These are phyloP conservation scores for Sanderia malayensis DNA, from an alignment of 30 jellyfish, hydroid and myxozoan species.

Conservation along the genomic window DNA sequence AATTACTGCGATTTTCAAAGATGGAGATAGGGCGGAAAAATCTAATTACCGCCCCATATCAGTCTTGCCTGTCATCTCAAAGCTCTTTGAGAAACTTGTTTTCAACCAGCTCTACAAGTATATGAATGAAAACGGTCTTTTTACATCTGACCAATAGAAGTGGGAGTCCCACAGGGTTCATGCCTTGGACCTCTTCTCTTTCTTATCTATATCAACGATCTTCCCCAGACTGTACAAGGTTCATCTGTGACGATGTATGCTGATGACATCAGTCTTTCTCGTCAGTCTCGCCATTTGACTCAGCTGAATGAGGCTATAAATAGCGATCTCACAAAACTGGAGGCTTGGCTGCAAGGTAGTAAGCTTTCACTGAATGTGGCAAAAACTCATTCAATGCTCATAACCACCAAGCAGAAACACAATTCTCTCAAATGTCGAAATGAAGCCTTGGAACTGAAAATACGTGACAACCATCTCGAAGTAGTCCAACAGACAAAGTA, in stretches of 20 bases:
- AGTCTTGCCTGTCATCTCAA: constrained; percentile 41
- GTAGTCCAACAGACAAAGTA: constrained; percentile 10
- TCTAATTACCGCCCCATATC: constrained; percentile 41
- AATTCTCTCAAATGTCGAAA: neutral
- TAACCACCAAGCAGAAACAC: constrained; percentile 24
- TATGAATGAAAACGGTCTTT: constrained; percentile 12
- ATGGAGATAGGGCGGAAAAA: constrained; percentile 42
- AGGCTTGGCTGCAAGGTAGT: constrained; percentile 36
- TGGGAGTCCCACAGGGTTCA: neutral
- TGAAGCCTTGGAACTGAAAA: constrained; percentile 5
- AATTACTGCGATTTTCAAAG: constrained; percentile 41
- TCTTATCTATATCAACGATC: neutral
- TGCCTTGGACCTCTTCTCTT: neutral
- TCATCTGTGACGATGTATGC: constrained; percentile 5
- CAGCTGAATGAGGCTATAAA: constrained; percentile 43
- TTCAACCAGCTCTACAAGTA: constrained; percentile 33
- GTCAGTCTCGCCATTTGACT: constrained; percentile 8
- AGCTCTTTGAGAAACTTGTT: constrained; percentile 38
- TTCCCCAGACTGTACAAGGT: constrained; percentile 1
- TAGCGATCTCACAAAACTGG: constrained; percentile 9
- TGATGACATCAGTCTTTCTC: constrained; percentile 18
- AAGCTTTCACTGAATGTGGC: constrained; percentile 28
- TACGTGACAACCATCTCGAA: neutral
- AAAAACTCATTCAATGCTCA: constrained; percentile 26
- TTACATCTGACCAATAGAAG: constrained; percentile 14